A percentile compares a stretch with the other conserved stretches of the same genome.
Evolutionary conservation across 2,888 invertebrate species (phyloP).

Genomic region (Andrena marginata): DNA sequence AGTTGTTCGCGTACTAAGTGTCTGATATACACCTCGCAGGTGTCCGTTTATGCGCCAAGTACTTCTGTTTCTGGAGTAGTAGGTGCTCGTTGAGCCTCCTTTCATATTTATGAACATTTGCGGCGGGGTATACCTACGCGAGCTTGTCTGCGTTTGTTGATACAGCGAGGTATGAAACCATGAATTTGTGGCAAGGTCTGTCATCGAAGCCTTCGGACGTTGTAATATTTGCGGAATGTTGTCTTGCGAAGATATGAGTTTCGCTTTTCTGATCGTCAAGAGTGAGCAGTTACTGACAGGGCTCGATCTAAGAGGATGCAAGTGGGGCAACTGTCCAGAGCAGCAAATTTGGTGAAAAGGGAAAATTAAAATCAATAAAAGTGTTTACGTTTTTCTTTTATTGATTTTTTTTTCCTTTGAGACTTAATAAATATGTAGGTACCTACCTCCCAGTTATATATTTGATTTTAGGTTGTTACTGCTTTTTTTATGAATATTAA

Average conservation of each 20-base stretch:
- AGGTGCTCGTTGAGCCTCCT: not conserved
- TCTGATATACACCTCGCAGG: constrained; percentile 3
- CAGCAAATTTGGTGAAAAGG: too few relatives aligned
- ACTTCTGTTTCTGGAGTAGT: constrained; percentile 19
- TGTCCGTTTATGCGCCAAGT: constrained; percentile 8
- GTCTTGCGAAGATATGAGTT: not conserved
- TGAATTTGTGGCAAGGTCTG: not conserved
- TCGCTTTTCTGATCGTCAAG: too few relatives aligned
- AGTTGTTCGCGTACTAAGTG: constrained; percentile 14
- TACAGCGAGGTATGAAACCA: not conserved
- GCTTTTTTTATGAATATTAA: too few relatives aligned
- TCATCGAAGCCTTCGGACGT: not conserved
- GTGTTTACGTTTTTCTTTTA: too few relatives aligned
- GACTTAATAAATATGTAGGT: too few relatives aligned
- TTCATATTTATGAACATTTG: constrained; percentile 25
- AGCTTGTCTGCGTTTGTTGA: constrained; percentile 6
- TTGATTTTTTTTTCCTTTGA: too few relatives aligned
- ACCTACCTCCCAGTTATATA: too few relatives aligned
- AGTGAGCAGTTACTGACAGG: too few relatives aligned
- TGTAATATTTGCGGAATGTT: not conserved
- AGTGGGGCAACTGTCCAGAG: too few relatives aligned
- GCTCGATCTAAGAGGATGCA: too few relatives aligned
- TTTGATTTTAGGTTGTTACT: too few relatives aligned
- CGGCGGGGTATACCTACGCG: not conserved
- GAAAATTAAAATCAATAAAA: too few relatives aligned